Conservation (phyloP, 1,140 invertebrate genomes). For the Branchinecta lindahli region DNA sequence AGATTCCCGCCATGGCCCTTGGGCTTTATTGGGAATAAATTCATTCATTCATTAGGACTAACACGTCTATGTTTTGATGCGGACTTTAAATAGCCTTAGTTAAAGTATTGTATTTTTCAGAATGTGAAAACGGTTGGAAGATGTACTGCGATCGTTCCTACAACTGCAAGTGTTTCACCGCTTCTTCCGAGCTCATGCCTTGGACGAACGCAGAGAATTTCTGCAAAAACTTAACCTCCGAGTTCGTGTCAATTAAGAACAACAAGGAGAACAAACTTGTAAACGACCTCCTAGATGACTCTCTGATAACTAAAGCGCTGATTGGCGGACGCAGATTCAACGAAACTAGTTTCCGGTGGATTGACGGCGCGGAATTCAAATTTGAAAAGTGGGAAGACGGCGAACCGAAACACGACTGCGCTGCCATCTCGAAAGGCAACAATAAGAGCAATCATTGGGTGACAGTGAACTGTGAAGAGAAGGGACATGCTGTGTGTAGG, state of each 20-base stretch:
- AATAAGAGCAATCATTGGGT: background rate
- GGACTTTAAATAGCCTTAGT: background rate
- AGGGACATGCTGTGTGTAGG: background rate
- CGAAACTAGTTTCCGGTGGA: background rate
- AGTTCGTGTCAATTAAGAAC: background rate
- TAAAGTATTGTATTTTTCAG: background rate
- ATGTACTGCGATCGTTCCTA: background rate
- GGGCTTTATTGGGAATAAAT: too few relatives aligned
- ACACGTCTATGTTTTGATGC: background rate
- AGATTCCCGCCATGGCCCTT: too few relatives aligned
- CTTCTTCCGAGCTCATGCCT: background rate
- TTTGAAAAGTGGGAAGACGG: slow-evolving; percentile 6
- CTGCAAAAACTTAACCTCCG: background rate
- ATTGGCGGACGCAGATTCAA: background rate
- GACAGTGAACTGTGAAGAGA: background rate
- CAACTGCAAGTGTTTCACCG: background rate
- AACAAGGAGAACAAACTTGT: background rate
- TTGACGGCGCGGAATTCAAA: background rate
- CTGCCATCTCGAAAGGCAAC: background rate
- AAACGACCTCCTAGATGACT: background rate
- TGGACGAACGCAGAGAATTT: background rate
- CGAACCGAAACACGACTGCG: background rate
- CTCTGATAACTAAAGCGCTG: background rate
- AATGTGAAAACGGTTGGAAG: background rate
- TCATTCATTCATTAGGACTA: too few relatives aligned